A percentile compares a stretch with the other conserved stretches of the same genome.
Evolutionary conservation across 2,797 vertebrate genomes (phyloP).

Genomic region (Monodelphis domestica): DNA sequence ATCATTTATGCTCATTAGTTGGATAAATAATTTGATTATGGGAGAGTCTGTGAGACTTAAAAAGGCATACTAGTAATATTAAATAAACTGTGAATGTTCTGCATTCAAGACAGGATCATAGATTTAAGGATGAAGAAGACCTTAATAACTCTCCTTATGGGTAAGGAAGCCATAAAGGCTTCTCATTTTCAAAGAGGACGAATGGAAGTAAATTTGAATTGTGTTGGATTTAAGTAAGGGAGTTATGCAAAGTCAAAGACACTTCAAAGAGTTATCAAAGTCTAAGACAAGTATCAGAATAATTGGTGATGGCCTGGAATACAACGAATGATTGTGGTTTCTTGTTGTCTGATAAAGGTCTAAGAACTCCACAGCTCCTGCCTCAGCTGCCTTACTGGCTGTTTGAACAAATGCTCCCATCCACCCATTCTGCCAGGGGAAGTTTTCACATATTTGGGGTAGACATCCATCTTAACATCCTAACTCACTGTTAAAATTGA

Average conservation of each 20-base stretch:
- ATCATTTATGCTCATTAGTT: conserved; percentile 66
- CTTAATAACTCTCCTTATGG: conserved; percentile 8
- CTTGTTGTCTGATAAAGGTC: too few species aligned
- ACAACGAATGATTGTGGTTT: too few species aligned
- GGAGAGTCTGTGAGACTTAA: conserved; percentile 63
- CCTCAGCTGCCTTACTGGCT: too few species aligned
- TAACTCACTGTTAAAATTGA: too few species aligned
- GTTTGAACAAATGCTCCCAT: too few species aligned
- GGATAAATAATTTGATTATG: conserved; percentile 77
- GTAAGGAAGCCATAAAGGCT: not conserved
- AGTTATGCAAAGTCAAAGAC: not conserved
- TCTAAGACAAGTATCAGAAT: too few species aligned
- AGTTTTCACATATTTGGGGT: too few species aligned
- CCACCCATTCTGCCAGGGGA: too few species aligned
- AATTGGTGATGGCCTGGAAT: too few species aligned
- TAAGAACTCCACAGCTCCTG: too few species aligned
- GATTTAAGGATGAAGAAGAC: conserved; percentile 44
- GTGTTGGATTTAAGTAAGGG: not conserved
- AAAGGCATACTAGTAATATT: conserved; percentile 62
- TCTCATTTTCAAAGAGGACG: conserved; percentile 21
- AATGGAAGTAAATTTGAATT: not conserved
- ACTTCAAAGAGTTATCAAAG: too few species aligned
- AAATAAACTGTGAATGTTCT: conserved; percentile 58
- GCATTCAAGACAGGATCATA: not conserved
- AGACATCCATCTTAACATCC: too few species aligned